phyloP scores from a whole-genome alignment of 2,797 vertebrate genomes.

The Rhinoraja longicauda region DNA sequence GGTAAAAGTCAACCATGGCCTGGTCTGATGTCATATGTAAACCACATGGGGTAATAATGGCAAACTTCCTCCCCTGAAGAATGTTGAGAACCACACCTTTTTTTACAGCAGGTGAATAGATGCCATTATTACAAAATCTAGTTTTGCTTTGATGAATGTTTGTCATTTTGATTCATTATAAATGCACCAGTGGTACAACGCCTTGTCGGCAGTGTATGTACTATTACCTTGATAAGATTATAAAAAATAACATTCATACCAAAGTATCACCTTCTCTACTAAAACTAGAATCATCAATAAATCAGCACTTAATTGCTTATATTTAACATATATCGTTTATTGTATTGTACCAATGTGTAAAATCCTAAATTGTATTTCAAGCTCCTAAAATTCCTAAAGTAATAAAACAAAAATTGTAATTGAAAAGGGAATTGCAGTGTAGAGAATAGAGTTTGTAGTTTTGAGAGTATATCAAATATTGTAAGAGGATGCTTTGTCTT shows the following conservation, averaged over 20 bases:
- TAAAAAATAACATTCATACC: not conserved
- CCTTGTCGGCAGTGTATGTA: not conserved
- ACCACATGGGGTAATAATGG: too few species aligned
- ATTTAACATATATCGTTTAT: not conserved
- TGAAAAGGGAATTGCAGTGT: conserved; percentile 19
- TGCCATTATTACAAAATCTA: too few species aligned
- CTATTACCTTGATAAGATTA: not conserved
- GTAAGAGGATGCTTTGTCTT: not conserved
- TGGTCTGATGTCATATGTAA: too few species aligned
- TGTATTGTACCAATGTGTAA: not conserved
- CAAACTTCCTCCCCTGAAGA: too few species aligned
- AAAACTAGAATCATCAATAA: not conserved
- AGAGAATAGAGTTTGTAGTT: not conserved
- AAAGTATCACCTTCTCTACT: not conserved
- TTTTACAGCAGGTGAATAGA: too few species aligned
- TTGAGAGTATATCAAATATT: not conserved
- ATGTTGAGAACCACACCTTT: too few species aligned
- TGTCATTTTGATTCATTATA: not conserved
- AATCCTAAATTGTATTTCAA: not conserved
- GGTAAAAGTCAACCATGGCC: too few species aligned
- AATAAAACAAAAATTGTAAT: not conserved
- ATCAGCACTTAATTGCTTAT: conserved; percentile 10
- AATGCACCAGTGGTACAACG: not conserved
- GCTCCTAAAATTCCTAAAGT: not conserved
- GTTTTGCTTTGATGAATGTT: conserved; percentile 62